Conservation (phyloP, 2,797 vertebrate species). For the Catostomus latipinnis region DNA sequence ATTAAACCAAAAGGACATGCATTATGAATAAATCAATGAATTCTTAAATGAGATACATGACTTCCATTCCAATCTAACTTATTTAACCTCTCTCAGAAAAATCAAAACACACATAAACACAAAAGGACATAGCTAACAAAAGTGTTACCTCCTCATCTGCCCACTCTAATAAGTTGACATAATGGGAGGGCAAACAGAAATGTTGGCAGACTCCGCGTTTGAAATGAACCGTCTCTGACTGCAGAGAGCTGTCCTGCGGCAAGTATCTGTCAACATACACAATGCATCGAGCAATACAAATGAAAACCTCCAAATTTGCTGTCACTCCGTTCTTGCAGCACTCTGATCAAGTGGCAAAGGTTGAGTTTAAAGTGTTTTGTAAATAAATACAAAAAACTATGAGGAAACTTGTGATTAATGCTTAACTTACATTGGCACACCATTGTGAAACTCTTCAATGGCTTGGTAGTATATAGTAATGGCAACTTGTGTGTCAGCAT, state of each 20-base stretch:
- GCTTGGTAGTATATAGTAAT: constrained; percentile 99
- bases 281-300: constrained; percentile 24
- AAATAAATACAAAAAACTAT: not conserved
- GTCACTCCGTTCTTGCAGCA: not conserved
- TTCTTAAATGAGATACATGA: not conserved
- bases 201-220: constrained; percentile 96
- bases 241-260: constrained; percentile 90
- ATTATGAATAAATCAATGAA: not conserved
- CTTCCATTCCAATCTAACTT: not conserved
- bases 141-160: constrained; percentile 90
- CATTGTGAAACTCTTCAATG: constrained; percentile 93
- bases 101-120: not conserved
- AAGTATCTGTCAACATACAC: constrained; percentile 81
- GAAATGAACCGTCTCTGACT: constrained; percentile 95
- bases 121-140: constrained; percentile 10
- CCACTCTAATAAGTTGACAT: constrained; percentile 94
- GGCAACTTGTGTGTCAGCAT: constrained; percentile 92
- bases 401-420: not conserved
- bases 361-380: not conserved
- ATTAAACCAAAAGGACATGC: not conserved
- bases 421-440: constrained; percentile 87
- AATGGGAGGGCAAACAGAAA: constrained; percentile 96
- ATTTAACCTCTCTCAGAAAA: not conserved
- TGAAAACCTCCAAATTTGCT: constrained; percentile 1
- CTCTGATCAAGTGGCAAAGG: not conserved